phyloP scores from a whole-genome alignment of 2,797 vertebrate species.

The Myotis findleyi region DNA sequence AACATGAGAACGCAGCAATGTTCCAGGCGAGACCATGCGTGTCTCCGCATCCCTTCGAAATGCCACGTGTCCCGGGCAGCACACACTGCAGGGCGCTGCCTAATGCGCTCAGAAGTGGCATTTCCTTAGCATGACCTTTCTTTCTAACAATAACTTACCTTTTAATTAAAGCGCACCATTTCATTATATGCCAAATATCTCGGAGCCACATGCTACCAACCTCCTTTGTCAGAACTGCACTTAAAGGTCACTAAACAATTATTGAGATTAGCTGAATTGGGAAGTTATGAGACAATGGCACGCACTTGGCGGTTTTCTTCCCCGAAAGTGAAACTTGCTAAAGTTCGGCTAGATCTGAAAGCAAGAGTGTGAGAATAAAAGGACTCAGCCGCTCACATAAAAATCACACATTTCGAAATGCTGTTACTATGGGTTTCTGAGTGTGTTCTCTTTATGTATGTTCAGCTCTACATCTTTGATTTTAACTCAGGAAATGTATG shows the following conservation, averaged over 20 bases:
- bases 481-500: background rate
- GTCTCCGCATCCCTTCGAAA: constrained; percentile 86
- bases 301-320: background rate
- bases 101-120: constrained; percentile 86
- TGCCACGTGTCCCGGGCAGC: constrained; percentile 87
- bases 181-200: constrained; percentile 83
- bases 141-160: constrained; percentile 87
- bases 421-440: background rate
- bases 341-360: background rate
- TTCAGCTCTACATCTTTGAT: background rate
- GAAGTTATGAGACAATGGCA: constrained; percentile 68
- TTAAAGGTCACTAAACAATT: constrained; percentile 86
- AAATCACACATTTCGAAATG: background rate
- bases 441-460: background rate
- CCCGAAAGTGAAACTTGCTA: background rate
- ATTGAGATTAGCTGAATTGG: constrained; percentile 71
- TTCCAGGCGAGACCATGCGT: constrained; percentile 81
- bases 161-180: constrained; percentile 89
- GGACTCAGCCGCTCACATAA: background rate
- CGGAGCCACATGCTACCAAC: constrained; percentile 73
- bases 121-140: constrained; percentile 89
- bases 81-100: constrained; percentile 82
- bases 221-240: constrained; percentile 75
- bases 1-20: constrained; percentile 78
- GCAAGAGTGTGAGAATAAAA: constrained; percentile 12